A percentile compares a stretch with the other conserved stretches of the same genome.
These are phyloP conservation scores for Heliconius ethilla DNA, from an alignment of 2,888 invertebrate species.

Conservation along the genomic window DNA sequence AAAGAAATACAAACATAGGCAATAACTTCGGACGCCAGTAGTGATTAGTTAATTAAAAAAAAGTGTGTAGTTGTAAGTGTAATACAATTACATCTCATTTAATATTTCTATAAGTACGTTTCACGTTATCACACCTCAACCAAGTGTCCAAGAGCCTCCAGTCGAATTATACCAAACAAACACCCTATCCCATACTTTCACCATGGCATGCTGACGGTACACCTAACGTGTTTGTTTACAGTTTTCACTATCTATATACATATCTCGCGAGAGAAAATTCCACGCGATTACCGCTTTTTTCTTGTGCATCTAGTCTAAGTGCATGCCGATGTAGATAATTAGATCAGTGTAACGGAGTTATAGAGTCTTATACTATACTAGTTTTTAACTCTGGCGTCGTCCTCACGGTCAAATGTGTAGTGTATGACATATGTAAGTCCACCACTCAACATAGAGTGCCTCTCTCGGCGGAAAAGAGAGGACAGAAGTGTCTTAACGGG, in stretches of 20 bases:
- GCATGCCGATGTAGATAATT: slow-evolving; percentile 29
- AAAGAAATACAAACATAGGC: neutral
- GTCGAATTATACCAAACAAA: neutral
- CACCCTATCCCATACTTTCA: slow-evolving; percentile 34
- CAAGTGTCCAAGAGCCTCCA: neutral
- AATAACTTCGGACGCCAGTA: neutral
- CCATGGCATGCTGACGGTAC: slow-evolving; percentile 56
- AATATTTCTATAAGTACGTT: too few species aligned
- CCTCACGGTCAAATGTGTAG: neutral
- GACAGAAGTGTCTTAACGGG: too few species aligned
- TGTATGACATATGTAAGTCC: too few species aligned
- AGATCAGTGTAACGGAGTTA: slow-evolving; percentile 34
- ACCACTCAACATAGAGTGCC: too few species aligned
- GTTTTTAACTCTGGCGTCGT: neutral
- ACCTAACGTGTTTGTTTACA: slow-evolving; percentile 66
- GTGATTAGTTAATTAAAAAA: too few species aligned
- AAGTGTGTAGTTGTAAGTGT: too few species aligned
- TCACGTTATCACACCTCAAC: too few species aligned
- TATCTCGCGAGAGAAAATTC: slow-evolving; percentile 75
- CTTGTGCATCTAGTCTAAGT: slow-evolving; percentile 14
- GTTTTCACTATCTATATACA: slow-evolving; percentile 76
- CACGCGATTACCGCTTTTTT: slow-evolving; percentile 49
- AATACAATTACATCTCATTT: too few species aligned
- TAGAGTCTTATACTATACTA: neutral
- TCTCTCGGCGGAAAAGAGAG: too few species aligned